phyloP scores from a whole-genome alignment of 1,140 invertebrate genomes.

The Hycleus phaleratus region DNA sequence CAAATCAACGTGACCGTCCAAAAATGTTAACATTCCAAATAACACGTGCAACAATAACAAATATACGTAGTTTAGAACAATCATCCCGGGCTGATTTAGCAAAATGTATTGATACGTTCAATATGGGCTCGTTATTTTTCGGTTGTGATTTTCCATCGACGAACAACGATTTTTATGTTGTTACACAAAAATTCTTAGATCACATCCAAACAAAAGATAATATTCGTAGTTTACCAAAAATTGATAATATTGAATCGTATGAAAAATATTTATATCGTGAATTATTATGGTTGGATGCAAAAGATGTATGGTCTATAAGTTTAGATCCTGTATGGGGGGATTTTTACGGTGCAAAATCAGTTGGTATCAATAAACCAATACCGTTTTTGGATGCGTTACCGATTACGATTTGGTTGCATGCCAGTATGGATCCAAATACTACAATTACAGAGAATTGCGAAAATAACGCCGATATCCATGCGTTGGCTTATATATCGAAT shows the following conservation, averaged over 20 bases:
- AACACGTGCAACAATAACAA: conserved; percentile 70
- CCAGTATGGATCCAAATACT: conserved; percentile 41
- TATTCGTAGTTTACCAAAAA: conserved; percentile 28
- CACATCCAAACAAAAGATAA: conserved; percentile 58
- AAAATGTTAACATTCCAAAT: conserved; percentile 74
- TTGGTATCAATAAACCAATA: conserved; percentile 62
- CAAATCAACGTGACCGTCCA: conserved; percentile 71
- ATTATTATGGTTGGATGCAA: conserved; percentile 72
- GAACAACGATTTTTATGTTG: conserved; percentile 54
- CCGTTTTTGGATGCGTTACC: conserved; percentile 88
- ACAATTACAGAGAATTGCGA: conserved; percentile 23
- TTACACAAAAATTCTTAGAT: conserved; percentile 67
- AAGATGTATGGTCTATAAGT: conserved; percentile 80
- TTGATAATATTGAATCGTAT: neutral
- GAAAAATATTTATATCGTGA: conserved; percentile 41
- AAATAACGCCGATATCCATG: conserved; percentile 53
- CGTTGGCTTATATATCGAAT: conserved; percentile 66
- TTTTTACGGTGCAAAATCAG: conserved; percentile 72
- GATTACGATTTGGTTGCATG: conserved; percentile 69
- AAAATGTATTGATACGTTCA: conserved; percentile 63
- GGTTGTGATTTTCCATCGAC: conserved; percentile 63
- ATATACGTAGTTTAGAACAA: conserved; percentile 61
- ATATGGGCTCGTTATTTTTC: conserved; percentile 66
- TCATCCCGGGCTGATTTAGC: conserved; percentile 64
- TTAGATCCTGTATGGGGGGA: conserved; percentile 90